Evolutionary conservation across 2,113 vertebrate species (phyloP), one percentile per base, ranked within the genome.

Genomic region (Caloenas nicobarica): DNA sequence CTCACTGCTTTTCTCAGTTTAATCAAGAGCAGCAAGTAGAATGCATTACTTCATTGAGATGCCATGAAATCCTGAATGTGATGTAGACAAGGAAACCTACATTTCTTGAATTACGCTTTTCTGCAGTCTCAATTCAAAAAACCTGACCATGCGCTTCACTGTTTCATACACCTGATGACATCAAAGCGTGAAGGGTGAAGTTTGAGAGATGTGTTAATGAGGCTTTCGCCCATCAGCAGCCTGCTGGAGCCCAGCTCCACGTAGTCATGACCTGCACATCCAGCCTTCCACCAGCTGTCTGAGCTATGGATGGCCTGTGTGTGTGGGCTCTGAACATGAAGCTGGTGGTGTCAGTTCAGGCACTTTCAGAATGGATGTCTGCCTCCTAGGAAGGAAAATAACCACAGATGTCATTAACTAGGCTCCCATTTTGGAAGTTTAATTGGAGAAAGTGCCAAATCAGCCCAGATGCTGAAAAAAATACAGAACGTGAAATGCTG

Each of bases 1-100:
- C 57, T 83, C 53, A 31, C 36, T 89, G 79, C 81, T 83, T 92
- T 95, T 85, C 34, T 57, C 28, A n/a, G 7, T 74, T 73, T 57
- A 66, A 70, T 44, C 25, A 54, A 48, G 36, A 79, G n/a, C 76
- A 24, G 86, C 48, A 88, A 58, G 36, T 33, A 48, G 13, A 86
- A 60, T 11, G 26, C 17, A 10, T 40, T 70, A 28, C 23, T 61
- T 81, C 33, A 33, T 26, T 64, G 54, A 69, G 34, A 51, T 42
- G 33, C 38, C 29, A 5, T 48, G 29, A 73, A 70, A 79, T 70
- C 29, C 40, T 70, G 70, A 36, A 7, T 50, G 31, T 40, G 14
- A 46, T 60, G 38, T 3, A 11, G 33, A n/a, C 26, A 46, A 91
- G 23, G 15, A 78, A 70, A 65, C 29, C 3, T 61, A 31, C 4